A percentile compares a stretch with the other conserved stretches of the same genome.
phyloP scores from a whole-genome alignment of 2,888 invertebrate species.

The Drosophila cognata region DNA sequence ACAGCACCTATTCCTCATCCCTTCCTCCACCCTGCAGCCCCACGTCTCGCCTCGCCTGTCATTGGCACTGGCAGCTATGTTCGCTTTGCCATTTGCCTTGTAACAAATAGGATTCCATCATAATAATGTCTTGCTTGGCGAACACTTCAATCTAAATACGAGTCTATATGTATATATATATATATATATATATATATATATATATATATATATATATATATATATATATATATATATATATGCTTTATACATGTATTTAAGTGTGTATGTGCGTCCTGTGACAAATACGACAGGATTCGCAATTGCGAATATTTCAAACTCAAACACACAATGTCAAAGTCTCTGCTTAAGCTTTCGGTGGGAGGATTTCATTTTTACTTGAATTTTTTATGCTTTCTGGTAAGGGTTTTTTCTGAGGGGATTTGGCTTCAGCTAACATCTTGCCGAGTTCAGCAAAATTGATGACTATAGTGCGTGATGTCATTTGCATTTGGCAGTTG shows the following conservation, averaged over 20 bases:
- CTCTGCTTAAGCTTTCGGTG: constrained; percentile 65
- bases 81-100: constrained; percentile 70
- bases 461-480: constrained; percentile 81
- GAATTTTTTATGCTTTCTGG: constrained; percentile 19
- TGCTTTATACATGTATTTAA: constrained; percentile 5
- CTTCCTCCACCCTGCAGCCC: neutral
- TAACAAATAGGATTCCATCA: constrained; percentile 82
- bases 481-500: constrained; percentile 76
- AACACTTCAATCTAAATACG: constrained; percentile 60
- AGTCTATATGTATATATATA: constrained; percentile 23
- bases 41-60: constrained; percentile 47
- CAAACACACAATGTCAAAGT: constrained; percentile 67
- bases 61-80: constrained; percentile 66
- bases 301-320: constrained; percentile 80
- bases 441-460: constrained; percentile 63
- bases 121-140: constrained; percentile 75
- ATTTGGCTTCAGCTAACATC: constrained; percentile 43
- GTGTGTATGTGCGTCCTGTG: constrained; percentile 64
- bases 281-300: constrained; percentile 80
- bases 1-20: neutral
- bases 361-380: constrained; percentile 32
- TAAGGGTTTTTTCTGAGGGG: constrained; percentile 39
- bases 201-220: constrained; percentile 10
- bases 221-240: constrained; percentile 5
- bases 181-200: constrained; percentile 6